Percentiles rank a stretch among this genome's conserved stretches.
These are phyloP conservation scores for Formica selysi DNA, from an alignment of 1,140 invertebrate species.

Conservation along the genomic window DNA sequence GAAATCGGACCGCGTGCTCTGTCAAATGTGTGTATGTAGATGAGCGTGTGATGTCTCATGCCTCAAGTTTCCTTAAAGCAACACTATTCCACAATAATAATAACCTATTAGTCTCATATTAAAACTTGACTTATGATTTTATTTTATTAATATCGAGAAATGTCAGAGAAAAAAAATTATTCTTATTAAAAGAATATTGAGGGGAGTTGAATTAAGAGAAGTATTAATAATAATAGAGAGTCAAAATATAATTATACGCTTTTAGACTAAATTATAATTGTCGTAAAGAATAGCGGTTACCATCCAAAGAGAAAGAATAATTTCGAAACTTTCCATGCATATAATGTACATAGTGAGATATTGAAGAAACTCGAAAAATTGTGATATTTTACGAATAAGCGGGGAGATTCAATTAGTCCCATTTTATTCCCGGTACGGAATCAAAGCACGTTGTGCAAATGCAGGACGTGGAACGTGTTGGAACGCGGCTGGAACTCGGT, in stretches of 20 bases:
- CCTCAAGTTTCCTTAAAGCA: constrained; percentile 62
- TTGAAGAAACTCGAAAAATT: not conserved
- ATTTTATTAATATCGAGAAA: not conserved
- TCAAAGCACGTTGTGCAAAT: constrained; percentile 45
- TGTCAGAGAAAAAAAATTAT: too few species aligned
- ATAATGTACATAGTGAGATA: constrained; percentile 5
- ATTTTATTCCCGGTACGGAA: constrained; percentile 31
- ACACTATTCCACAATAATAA: constrained; percentile 71
- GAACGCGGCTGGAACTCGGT: constrained; percentile 35
- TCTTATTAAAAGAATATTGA: not conserved
- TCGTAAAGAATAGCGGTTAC: not conserved
- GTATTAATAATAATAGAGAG: constrained; percentile 14
- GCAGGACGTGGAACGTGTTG: not conserved
- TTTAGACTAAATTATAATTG: constrained; percentile 1
- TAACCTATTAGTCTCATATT: constrained; percentile 61
- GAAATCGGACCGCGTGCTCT: constrained; percentile 32
- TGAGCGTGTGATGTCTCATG: not conserved
- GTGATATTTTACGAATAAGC: constrained; percentile 22
- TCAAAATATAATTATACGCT: not conserved
- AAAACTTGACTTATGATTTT: not conserved
- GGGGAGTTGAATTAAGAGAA: constrained; percentile 4
- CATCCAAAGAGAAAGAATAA: not conserved
- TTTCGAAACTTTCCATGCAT: not conserved
- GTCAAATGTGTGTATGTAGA: not conserved
- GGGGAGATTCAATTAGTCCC: constrained; percentile 32